Percentiles rank a stretch among this genome's conserved stretches.
These are phyloP conservation scores for Hypotaenidia philippensis DNA, from an alignment of 2,797 vertebrate species.

Conservation along the genomic window DNA sequence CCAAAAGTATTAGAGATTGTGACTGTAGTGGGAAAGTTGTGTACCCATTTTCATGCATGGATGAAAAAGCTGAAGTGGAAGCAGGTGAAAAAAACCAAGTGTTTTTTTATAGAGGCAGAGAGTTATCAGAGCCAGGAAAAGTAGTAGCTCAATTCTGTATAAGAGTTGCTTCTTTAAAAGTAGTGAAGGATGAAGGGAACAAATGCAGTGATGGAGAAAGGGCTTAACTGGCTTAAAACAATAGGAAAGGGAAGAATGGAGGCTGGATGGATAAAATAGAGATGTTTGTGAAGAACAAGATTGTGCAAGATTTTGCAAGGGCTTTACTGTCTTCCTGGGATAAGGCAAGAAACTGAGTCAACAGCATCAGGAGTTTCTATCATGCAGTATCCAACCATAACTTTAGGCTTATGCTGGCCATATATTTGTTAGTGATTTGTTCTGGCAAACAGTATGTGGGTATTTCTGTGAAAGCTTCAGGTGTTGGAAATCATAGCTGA, in stretches of 20 bases:
- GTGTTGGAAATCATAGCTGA: not conserved
- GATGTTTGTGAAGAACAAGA: not conserved
- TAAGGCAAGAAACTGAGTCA: not conserved
- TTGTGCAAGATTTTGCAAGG: not conserved
- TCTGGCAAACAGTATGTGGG: not conserved
- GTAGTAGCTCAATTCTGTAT: not conserved
- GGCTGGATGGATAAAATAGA: not conserved
- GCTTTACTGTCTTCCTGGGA: not conserved
- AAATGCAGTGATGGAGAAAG: not conserved
- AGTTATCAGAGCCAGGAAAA: not conserved
- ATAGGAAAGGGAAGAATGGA: not conserved
- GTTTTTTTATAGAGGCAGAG: not conserved
- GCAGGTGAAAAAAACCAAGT: not conserved
- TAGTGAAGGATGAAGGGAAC: not conserved
- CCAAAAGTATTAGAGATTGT: not conserved
- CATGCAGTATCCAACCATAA: not conserved
- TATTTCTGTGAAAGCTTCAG: not conserved
- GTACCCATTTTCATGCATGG: not conserved
- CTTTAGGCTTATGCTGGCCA: not conserved
- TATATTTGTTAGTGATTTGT: not conserved
- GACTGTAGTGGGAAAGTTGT: not conserved
- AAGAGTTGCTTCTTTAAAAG: not conserved
- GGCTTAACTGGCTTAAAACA: not conserved
- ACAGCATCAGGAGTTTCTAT: not conserved
- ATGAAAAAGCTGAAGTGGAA: not conserved